These are phyloP conservation scores for Pelusios castaneus DNA, from an alignment of 2,113 vertebrate species.

Conservation along the genomic window DNA sequence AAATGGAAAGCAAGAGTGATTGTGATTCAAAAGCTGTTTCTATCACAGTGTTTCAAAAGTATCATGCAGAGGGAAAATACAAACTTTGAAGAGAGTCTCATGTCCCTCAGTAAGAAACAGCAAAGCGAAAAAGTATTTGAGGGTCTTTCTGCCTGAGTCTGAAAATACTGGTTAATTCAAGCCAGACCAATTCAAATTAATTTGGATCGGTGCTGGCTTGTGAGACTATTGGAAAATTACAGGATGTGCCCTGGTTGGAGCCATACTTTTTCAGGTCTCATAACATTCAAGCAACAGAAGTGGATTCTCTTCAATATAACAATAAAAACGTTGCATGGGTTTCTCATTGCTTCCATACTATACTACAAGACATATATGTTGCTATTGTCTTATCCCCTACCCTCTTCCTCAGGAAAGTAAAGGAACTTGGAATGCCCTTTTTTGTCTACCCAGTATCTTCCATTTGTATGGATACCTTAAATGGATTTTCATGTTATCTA, in stretches of 20 bases:
- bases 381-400: not conserved
- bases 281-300: not conserved
- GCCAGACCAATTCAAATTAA: not conserved
- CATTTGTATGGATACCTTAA: not conserved
- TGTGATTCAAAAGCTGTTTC: not conserved
- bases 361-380: not conserved
- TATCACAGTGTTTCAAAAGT: not conserved
- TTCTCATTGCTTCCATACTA: not conserved
- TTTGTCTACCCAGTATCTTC: not conserved
- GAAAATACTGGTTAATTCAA: not conserved
- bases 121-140: not conserved
- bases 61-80: not conserved
- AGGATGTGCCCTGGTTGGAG: accelerated
- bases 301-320: not conserved
- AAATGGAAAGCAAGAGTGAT: not conserved
- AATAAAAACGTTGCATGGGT: not conserved
- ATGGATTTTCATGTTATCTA: not conserved
- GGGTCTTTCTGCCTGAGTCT: not conserved
- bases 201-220: not conserved
- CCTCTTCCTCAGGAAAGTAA: not conserved
- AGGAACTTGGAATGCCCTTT: not conserved
- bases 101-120: not conserved
- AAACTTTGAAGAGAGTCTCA: not conserved
- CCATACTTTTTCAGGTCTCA: not conserved
- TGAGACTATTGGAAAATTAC: not conserved